These are phyloP conservation scores for Meriones unguiculatus DNA, from an alignment of 2,113 vertebrate genomes.

Conservation along the genomic window DNA sequence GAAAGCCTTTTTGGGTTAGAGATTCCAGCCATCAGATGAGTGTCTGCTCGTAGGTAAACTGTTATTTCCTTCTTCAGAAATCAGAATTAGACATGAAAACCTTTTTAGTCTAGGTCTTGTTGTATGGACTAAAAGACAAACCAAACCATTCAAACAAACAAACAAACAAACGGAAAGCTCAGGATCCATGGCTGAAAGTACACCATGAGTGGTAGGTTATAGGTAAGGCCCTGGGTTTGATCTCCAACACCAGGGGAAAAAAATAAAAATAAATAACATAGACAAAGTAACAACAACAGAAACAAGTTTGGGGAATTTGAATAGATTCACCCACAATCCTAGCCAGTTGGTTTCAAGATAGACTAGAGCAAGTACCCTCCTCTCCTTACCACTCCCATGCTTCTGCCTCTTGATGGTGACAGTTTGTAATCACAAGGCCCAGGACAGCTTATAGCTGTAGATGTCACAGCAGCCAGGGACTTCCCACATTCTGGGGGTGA, in stretches of 20 bases:
- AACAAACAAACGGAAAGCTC: neutral
- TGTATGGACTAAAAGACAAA: neutral
- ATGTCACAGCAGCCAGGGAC: neutral
- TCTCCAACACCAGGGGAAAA: neutral
- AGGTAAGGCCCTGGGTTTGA: neutral
- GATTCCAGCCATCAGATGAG: neutral
- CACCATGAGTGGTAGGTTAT: neutral
- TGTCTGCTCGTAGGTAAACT: neutral
- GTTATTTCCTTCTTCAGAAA: conserved; percentile 27
- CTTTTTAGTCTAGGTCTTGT: neutral
- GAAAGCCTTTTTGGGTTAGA: neutral
- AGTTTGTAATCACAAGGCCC: neutral
- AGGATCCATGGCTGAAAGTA: neutral
- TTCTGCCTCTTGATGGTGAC: neutral
- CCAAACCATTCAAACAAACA: neutral
- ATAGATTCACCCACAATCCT: neutral
- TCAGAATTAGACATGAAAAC: neutral
- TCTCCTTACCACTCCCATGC: rapidly evolving
- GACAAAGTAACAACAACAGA: neutral
- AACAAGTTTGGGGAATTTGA: neutral
- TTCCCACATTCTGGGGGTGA: conserved; percentile 18
- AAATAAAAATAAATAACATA: neutral
- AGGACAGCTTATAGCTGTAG: neutral
- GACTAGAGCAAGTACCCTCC: neutral
- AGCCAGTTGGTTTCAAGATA: neutral